Percentiles rank a stretch among this genome's conserved stretches.
Evolutionary conservation across 2,113 vertebrate genomes (phyloP).

Genomic region (Zosterops lateralis): DNA sequence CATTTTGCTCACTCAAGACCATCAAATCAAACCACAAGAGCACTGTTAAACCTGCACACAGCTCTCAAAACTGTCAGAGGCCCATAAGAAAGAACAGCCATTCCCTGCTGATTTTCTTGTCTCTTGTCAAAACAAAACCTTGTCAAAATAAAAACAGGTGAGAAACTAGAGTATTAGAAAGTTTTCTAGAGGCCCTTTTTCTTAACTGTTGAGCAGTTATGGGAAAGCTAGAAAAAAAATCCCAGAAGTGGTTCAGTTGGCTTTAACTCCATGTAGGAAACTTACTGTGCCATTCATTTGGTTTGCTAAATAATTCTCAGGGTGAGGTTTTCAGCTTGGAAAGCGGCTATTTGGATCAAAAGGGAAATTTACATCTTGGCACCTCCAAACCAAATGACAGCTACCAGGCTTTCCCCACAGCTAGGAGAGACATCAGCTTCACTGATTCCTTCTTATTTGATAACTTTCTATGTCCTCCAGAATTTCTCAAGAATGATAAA

Average conservation of each 20-base stretch:
- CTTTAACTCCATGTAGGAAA: not conserved
- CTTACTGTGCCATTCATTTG: not conserved
- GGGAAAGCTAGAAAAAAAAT: not conserved
- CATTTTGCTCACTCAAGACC: not conserved
- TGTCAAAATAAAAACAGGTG: not conserved
- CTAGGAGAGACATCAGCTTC: not conserved
- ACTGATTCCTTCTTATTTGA: not conserved
- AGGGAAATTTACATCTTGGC: not conserved
- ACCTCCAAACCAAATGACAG: not conserved
- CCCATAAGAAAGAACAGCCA: not conserved
- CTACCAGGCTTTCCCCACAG: not conserved
- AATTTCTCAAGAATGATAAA: not conserved
- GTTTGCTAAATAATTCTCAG: not conserved
- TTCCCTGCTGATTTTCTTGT: not conserved
- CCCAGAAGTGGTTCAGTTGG: not conserved
- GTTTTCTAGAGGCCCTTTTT: not conserved
- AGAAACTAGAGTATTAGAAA: not conserved
- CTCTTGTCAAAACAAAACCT: not conserved
- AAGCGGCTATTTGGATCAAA: not conserved
- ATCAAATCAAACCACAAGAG: not conserved
- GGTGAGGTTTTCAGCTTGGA: not conserved
- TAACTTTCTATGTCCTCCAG: constrained; percentile 4
- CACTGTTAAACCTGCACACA: not conserved
- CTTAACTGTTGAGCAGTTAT: not conserved
- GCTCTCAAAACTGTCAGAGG: not conserved